Evolutionary conservation across 2,888 invertebrate species (phyloP).

Genomic region (Drosophila sordidula): DNA sequence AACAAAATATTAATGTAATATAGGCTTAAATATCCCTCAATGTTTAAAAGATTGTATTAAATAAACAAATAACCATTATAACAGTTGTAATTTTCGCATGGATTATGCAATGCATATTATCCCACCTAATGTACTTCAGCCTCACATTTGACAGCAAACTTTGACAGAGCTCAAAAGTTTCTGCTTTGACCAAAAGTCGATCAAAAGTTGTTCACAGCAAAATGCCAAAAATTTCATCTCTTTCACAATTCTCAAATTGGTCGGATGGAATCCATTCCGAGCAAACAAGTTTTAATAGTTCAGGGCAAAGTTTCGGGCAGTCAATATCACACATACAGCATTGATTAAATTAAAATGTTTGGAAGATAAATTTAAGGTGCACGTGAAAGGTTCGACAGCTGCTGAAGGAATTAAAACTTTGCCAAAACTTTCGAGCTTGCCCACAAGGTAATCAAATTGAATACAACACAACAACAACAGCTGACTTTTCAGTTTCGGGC

Average conservation of each 20-base stretch:
- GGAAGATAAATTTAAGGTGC: slow-evolving; percentile 8
- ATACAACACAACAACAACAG: not conserved
- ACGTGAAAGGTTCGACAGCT: slow-evolving; percentile 13
- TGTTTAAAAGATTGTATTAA: no score
- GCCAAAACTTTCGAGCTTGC: slow-evolving; percentile 2
- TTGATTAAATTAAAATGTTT: slow-evolving; percentile 13
- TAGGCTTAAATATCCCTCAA: no score
- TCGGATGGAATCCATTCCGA: not conserved
- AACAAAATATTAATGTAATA: no score
- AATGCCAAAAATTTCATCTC: not conserved
- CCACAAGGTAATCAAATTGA: slow-evolving; percentile 12
- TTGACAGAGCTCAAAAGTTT: not conserved
- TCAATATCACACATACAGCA: slow-evolving; percentile 1
- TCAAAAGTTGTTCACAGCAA: not conserved
- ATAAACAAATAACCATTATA: no score
- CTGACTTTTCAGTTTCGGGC: not conserved
- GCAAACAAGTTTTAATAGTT: not conserved
- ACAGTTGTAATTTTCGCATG: no score
- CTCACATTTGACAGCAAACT: not conserved
- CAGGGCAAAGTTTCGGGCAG: slow-evolving; percentile 9
- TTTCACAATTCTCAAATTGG: not conserved
- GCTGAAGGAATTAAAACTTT: slow-evolving; percentile 22
- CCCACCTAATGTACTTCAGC: not conserved
- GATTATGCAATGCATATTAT: not conserved
- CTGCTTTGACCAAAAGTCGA: not conserved